A percentile compares a stretch with the other conserved stretches of the same genome.
Conservation (phyloP, 1,140 invertebrate species). For the Nixonia krombeini region DNA sequence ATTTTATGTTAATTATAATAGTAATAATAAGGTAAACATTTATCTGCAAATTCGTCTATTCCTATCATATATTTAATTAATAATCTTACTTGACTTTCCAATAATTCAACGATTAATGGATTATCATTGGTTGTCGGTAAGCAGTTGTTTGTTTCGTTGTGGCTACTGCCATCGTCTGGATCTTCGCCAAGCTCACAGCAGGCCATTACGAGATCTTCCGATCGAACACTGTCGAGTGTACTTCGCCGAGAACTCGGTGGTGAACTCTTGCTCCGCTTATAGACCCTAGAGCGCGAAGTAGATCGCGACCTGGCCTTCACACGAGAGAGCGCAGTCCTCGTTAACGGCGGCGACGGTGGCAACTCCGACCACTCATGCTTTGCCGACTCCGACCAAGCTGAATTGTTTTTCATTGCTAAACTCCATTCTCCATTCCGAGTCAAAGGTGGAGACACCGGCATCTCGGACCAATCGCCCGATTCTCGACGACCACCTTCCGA, state of each 20-base stretch:
- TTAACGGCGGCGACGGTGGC: conserved; percentile 82
- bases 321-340: conserved; percentile 79
- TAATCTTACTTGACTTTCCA: conserved; percentile 75
- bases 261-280: conserved; percentile 77
- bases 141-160: conserved; percentile 50
- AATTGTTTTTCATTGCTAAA: conserved; percentile 54
- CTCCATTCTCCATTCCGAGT: conserved; percentile 69
- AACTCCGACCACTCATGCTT: conserved; percentile 71
- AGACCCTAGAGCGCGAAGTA: conserved; percentile 70
- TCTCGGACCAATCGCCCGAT: conserved; percentile 67
- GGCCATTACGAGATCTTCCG: conserved; percentile 73
- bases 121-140: conserved; percentile 54
- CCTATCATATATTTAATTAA: no score
- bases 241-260: conserved; percentile 77
- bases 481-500: conserved; percentile 77
- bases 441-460: conserved; percentile 59
- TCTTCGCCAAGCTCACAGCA: conserved; percentile 70
- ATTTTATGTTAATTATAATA: no score
- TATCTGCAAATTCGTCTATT: no score
- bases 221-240: conserved; percentile 77
- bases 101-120: conserved; percentile 69
- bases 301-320: conserved; percentile 83
- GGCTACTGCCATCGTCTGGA: conserved; percentile 60
- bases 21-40: no score
- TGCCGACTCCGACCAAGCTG: conserved; percentile 57